phyloP scores from a whole-genome alignment of 2,113 vertebrate genomes.

The Urocolius indicus region DNA sequence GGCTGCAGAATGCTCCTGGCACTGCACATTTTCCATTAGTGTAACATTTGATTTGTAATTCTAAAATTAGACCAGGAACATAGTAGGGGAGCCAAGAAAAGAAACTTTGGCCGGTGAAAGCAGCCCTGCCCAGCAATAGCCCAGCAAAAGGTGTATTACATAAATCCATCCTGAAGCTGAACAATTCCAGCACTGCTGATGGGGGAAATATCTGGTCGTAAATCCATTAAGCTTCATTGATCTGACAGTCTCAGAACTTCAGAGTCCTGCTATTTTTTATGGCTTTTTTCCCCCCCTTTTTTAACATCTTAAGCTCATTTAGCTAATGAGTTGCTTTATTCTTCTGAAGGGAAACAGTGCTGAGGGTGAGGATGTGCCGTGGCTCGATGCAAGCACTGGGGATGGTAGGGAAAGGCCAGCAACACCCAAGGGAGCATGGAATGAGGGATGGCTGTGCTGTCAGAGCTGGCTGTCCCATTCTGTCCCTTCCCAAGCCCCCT shows the following conservation, averaged over 20 bases:
- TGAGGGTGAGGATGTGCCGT: not conserved
- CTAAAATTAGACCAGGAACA: constrained; percentile 45
- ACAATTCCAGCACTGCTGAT: not conserved
- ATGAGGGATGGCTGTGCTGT: not conserved
- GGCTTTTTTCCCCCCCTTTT: not conserved
- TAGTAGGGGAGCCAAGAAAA: not conserved
- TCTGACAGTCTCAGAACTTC: not conserved
- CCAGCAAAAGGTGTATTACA: not conserved
- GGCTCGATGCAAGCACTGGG: not conserved
- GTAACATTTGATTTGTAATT: not conserved
- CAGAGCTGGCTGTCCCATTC: not conserved
- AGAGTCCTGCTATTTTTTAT: not conserved
- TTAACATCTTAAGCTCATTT: not conserved
- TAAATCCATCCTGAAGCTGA: not conserved
- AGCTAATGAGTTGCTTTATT: not conserved
- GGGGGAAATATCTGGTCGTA: constrained; percentile 1
- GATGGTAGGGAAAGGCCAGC: not conserved
- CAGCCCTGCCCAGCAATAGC: not conserved
- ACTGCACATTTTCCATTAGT: constrained; percentile 24
- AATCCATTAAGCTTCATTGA: constrained; percentile 18
- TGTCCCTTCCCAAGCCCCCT: not conserved
- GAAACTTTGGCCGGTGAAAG: not conserved
- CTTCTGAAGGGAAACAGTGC: not conserved
- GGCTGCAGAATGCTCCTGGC: not conserved
- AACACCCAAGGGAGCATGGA: not conserved